A percentile compares a stretch with the other conserved stretches of the same genome.
phyloP scores from a whole-genome alignment of 2,888 invertebrate genomes.

The Acrocyrtus sp. region DNA sequence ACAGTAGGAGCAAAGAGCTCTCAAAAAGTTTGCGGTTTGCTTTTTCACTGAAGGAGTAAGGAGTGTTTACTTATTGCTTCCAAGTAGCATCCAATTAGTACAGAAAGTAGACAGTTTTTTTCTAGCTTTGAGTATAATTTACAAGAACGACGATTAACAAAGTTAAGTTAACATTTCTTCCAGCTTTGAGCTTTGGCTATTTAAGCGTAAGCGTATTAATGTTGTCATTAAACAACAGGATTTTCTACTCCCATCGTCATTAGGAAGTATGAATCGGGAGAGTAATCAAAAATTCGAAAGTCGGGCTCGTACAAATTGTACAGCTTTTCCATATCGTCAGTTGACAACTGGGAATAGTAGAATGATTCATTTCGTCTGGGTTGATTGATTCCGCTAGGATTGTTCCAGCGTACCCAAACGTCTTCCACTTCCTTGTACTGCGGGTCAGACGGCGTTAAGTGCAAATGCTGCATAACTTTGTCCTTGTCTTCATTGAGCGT shows the following conservation, averaged over 20 bases:
- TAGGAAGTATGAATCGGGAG: constrained; percentile 43
- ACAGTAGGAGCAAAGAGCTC: too few species aligned
- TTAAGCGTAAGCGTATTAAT: too few species aligned
- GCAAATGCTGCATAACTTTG: constrained; percentile 45
- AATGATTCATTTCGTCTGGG: constrained; percentile 25
- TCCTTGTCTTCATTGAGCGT: constrained; percentile 53
- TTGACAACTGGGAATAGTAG: constrained; percentile 54
- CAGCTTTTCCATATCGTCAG: constrained; percentile 31
- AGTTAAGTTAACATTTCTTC: too few species aligned
- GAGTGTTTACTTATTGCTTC: too few species aligned
- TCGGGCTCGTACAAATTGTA: constrained; percentile 56
- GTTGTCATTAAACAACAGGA: not conserved
- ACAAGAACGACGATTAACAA: not conserved
- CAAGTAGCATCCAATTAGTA: too few species aligned
- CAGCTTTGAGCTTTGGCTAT: too few species aligned
- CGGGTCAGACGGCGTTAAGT: constrained; percentile 1
- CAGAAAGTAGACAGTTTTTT: too few species aligned
- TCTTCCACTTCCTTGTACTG: constrained; percentile 42
- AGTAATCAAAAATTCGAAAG: constrained; percentile 54
- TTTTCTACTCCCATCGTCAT: constrained; percentile 14
- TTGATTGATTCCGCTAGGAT: constrained; percentile 36
- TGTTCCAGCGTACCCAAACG: constrained; percentile 57
- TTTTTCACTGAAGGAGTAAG: too few species aligned
- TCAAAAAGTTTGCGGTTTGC: too few species aligned
- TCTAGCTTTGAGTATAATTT: too few species aligned